A percentile compares a stretch with the other conserved stretches of the same genome.
Evolutionary conservation across 2,888 invertebrate genomes (phyloP).

Genomic region (Diarsia dahlii): DNA sequence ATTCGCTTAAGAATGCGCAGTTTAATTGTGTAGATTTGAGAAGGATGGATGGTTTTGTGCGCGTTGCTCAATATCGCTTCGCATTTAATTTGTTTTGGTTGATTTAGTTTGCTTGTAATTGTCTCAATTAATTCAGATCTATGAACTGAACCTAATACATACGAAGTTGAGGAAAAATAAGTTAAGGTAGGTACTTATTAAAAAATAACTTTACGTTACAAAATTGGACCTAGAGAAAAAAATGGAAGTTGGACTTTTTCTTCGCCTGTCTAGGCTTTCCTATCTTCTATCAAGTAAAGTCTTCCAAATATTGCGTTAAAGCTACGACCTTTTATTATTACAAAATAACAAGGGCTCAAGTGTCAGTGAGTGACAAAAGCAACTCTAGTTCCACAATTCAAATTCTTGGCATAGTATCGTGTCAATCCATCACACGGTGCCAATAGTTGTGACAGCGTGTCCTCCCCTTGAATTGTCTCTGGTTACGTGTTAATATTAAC

Average conservation of each 20-base stretch:
- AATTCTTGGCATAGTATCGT: slow-evolving; percentile 42
- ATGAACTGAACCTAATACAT: background rate
- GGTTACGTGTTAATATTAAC: slow-evolving; percentile 46
- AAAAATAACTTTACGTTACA: too few species aligned
- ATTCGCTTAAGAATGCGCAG: slow-evolving; percentile 53
- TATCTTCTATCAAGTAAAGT: background rate
- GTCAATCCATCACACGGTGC: slow-evolving; percentile 49
- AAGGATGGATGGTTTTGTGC: slow-evolving; percentile 35
- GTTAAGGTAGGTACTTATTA: too few species aligned
- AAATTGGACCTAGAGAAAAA: too few species aligned
- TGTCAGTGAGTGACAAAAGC: slow-evolving; percentile 28
- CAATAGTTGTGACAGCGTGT: slow-evolving; percentile 55
- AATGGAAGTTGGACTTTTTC: too few species aligned
- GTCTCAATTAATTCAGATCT: background rate
- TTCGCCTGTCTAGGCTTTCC: background rate
- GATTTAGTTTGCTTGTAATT: slow-evolving; percentile 3
- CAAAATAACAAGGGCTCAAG: background rate
- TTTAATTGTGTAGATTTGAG: slow-evolving; percentile 49
- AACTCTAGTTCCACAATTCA: slow-evolving; percentile 39
- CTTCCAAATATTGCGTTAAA: background rate
- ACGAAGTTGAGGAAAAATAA: background rate
- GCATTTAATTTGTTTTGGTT: slow-evolving; percentile 4
- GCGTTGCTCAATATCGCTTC: slow-evolving; percentile 3
- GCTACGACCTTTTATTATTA: too few species aligned
- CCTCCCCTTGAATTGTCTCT: slow-evolving; percentile 55